phyloP scores from a whole-genome alignment of 2,888 invertebrate species.

The Listrodromus nycthemerus region DNA sequence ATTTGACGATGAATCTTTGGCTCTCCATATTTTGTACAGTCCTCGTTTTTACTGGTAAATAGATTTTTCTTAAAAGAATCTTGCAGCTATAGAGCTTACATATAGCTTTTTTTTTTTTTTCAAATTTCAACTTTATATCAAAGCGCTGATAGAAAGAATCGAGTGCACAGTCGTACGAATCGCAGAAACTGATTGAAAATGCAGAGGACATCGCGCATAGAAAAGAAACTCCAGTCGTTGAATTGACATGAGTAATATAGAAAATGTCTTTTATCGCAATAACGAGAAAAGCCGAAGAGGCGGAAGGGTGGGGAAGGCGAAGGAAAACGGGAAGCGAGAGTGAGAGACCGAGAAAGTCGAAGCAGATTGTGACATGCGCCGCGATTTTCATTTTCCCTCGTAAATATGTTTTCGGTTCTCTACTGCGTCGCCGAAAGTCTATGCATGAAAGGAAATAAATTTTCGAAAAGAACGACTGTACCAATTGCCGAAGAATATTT shows the following conservation, averaged over 20 bases:
- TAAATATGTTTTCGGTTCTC: conserved; percentile 48
- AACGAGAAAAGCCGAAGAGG: conserved; percentile 15
- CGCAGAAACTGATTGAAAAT: conserved; percentile 12
- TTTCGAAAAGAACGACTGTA: no score
- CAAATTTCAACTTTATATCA: neutral
- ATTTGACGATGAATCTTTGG: neutral
- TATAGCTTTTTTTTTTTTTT: neutral
- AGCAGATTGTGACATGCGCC: conserved; percentile 57
- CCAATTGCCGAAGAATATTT: no score
- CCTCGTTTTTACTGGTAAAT: neutral
- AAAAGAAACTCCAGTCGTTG: conserved; percentile 43
- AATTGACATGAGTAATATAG: conserved; percentile 19
- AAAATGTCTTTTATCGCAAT: conserved; percentile 31
- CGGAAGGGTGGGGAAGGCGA: neutral
- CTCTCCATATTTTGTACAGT: neutral
- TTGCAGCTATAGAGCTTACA: neutral
- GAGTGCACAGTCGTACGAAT: neutral
- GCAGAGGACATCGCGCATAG: conserved; percentile 11
- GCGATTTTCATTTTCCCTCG: conserved; percentile 67
- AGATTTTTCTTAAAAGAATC: neutral
- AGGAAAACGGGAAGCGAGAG: conserved; percentile 10
- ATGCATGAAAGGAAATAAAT: neutral
- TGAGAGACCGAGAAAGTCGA: conserved; percentile 20
- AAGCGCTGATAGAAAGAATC: neutral
- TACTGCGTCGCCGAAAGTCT: conserved; percentile 4